Base-by-base conservation (phyloP, 2,113 vertebrate genomes). In the Baryphthengus martii region DNA sequence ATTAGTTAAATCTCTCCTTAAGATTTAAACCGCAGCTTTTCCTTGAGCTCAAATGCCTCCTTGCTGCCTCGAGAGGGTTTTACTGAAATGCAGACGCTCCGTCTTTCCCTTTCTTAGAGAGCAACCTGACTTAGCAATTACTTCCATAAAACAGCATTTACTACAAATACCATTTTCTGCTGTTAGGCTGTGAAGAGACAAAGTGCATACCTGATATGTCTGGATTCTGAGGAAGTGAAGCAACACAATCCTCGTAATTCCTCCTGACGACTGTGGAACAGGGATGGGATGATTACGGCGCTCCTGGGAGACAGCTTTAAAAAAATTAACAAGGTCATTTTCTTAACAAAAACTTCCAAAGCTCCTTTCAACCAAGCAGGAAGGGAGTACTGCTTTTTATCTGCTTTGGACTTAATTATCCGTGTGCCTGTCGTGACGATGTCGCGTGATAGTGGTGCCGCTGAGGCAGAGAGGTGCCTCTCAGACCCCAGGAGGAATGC, bases 391-490 rank as follows among this genome's bases (percentile, higher is more conserved):
- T 44, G 72, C 17, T 84, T 47, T 47, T 88, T 56, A 7, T 56
- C 67, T 88, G 66, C 42, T 61, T 44, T 76, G 74, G 76, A 10
- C 53, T 86, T 61, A 21, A 53, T 77, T 67, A 72, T 83, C 62
- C 15, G 0, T 0, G n/a, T 0, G 25, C 52, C 58, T 59, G 35
- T 39, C 47, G 65, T 13, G 81, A 61, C 81, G 65, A 86, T 84
- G 80, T 26, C 3, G 0, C 20, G 62, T 4, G 76, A n/a, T 77
- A 19, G 49, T 1, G 4, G 44, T 49, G 66, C 73, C 0, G 2
- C 35, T 31, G 4, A 35, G 1, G 3, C 39, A 21, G 33, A 67
- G 77, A 82, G 84, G 50, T 20, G 66, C 73, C 35, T 72, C 63
- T 21, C 37, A 2, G 2, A 65, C 49, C 68, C 68, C 55, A 8